Percentiles rank a stretch among this genome's conserved stretches.
These are phyloP conservation scores for Nycteola revayana DNA, from an alignment of 2,888 invertebrate species.

Conservation along the genomic window DNA sequence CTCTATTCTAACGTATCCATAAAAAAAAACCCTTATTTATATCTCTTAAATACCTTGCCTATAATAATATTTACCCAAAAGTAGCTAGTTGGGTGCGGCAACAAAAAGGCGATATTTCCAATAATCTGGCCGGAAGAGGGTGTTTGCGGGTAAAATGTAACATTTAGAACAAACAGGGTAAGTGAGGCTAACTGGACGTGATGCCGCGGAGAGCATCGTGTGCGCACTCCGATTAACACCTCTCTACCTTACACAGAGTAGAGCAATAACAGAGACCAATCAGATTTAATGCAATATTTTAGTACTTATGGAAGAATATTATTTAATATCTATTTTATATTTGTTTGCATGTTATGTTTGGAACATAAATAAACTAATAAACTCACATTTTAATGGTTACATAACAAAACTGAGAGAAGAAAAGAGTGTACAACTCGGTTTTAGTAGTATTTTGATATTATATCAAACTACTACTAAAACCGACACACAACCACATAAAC, in stretches of 20 bases:
- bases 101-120: constrained; percentile 68
- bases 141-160: constrained; percentile 71
- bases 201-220: constrained; percentile 44
- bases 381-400: too few relatives aligned
- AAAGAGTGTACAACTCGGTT: too few relatives aligned
- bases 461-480: too few relatives aligned
- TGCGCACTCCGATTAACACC: constrained; percentile 70
- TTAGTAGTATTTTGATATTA: too few relatives aligned
- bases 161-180: constrained; percentile 67
- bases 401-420: too few relatives aligned
- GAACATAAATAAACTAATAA: too few relatives aligned
- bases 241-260: constrained; percentile 45
- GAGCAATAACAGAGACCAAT: constrained; percentile 24
- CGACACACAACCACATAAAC: too few relatives aligned
- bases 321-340: too few relatives aligned
- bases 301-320: too few relatives aligned
- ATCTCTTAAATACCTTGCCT: background rate
- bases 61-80: constrained; percentile 36
- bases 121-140: constrained; percentile 71
- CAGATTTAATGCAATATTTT: too few relatives aligned
- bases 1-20: too few relatives aligned
- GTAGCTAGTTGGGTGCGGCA: constrained; percentile 53
- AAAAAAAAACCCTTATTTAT: background rate
- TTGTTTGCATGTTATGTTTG: too few relatives aligned
- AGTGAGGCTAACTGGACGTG: constrained; percentile 64